Evolutionary conservation across 2,888 invertebrate species (phyloP), one percentile per base, ranked within the genome.

Genomic region (Rutpela maculata): DNA sequence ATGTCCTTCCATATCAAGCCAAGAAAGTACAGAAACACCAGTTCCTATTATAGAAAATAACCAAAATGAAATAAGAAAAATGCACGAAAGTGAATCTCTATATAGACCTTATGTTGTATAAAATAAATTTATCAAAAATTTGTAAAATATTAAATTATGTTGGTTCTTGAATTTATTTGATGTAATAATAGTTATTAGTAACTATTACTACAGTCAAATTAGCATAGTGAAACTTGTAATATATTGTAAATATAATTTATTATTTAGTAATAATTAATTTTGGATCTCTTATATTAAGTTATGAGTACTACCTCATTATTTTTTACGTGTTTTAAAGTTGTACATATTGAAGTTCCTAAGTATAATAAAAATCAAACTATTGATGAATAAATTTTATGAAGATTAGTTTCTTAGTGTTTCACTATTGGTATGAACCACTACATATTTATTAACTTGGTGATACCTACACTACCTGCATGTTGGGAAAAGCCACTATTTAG

Each of bases 81-180:
- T 86, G 18, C 86, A 86, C 75, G 89, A 89, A 66, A 88, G 86
- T 60, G 91, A 91, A 86, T 86, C 90, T 69, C 87, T 91, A 17
- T 91, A 91, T 82, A 85, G 91, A 84, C 91, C 91, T 18, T 91
- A 91, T 80, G 91, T 91, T 66, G 91, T 90, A 73, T 91, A 89
- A 89, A 85, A 74, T 19, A 31, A 22, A 22, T 69, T 71, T 72
- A 31, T 72, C 1, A 22, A 59, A 18, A 60, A 60, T 11, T 62
- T 62, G 62, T 62, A 62, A 62, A 11, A n/a, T 62, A 59, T 5
- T 31, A 22, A 31, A n/a, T 31, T 22, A 62, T 62, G 26, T 22
- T 26, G 11, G 5, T 62, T 62, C 31, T 17, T n/a, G 9, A 31
- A 26, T 55, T 55, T 67, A 67, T 55, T 67, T 67, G 12, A 55